These are phyloP conservation scores for Andrena praecox DNA, from an alignment of 2,888 invertebrate genomes.

Conservation along the genomic window DNA sequence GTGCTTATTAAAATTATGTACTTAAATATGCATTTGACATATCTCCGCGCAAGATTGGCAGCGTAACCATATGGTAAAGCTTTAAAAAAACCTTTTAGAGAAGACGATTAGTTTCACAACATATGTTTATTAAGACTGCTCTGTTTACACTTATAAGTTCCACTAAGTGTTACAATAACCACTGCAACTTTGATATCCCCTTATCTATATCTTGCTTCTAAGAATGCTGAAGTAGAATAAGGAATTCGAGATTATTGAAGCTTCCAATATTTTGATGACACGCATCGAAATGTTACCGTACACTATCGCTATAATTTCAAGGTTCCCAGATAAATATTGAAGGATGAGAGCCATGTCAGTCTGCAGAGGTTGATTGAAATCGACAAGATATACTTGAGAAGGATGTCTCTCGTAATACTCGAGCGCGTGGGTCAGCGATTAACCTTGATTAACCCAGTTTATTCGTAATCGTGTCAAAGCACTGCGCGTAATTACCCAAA, in stretches of 20 bases:
- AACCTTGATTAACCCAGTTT: constrained; percentile 66
- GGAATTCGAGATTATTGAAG: background rate
- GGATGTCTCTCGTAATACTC: constrained; percentile 40
- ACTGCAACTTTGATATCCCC: too few species aligned
- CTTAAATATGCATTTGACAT: too few species aligned
- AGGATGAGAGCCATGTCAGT: constrained; percentile 6
- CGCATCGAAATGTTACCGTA: background rate
- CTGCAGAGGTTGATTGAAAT: constrained; percentile 41
- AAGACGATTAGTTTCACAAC: too few species aligned
- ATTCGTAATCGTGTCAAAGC: constrained; percentile 57
- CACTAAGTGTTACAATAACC: too few species aligned
- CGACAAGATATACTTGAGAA: constrained; percentile 38
- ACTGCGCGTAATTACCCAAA: constrained; percentile 48
- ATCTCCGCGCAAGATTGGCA: too few species aligned
- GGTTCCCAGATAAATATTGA: constrained; percentile 7
- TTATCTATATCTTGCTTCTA: too few species aligned
- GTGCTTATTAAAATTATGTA: too few species aligned
- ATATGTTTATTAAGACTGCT: too few species aligned
- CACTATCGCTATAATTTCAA: background rate
- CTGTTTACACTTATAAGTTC: too few species aligned
- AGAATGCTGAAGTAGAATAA: too few species aligned
- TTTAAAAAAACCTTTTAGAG: too few species aligned
- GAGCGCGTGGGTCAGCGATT: constrained; percentile 63
- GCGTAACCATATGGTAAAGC: too few species aligned
- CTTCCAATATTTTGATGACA: background rate